These are phyloP conservation scores for Anseranas semipalmata DNA, from an alignment of 2,113 vertebrate species.

Conservation along the genomic window DNA sequence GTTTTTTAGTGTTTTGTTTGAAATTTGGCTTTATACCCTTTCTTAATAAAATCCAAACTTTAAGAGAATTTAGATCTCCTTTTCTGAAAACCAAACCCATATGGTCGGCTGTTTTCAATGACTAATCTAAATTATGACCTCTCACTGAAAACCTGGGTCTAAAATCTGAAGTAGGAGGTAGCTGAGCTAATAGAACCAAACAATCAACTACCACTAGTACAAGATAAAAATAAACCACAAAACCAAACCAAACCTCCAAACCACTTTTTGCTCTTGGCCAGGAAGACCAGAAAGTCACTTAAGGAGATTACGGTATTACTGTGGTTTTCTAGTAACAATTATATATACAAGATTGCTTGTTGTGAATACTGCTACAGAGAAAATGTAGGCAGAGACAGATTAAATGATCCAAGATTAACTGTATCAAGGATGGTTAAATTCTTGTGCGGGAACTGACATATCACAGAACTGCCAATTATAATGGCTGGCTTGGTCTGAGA, in stretches of 20 bases:
- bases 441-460: background rate
- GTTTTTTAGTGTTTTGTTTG: background rate
- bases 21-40: background rate
- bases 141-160: background rate
- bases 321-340: background rate
- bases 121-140: background rate
- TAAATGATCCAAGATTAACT: background rate
- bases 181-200: background rate
- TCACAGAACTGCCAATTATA: background rate
- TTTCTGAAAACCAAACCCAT: background rate
- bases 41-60: slow-evolving; percentile 15
- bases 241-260: background rate
- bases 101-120: background rate
- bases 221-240: background rate
- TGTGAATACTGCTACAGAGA: background rate
- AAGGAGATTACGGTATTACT: background rate
- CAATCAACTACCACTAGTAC: background rate
- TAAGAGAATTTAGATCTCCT: background rate
- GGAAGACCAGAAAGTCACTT: background rate
- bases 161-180: background rate
- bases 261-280: background rate
- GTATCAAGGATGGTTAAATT: background rate
- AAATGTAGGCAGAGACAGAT: background rate
- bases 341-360: background rate
- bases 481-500: background rate